Percentiles rank a stretch among this genome's conserved stretches.
Conservation (phyloP, 1,140 invertebrate species). For the Lepidurus apus region DNA sequence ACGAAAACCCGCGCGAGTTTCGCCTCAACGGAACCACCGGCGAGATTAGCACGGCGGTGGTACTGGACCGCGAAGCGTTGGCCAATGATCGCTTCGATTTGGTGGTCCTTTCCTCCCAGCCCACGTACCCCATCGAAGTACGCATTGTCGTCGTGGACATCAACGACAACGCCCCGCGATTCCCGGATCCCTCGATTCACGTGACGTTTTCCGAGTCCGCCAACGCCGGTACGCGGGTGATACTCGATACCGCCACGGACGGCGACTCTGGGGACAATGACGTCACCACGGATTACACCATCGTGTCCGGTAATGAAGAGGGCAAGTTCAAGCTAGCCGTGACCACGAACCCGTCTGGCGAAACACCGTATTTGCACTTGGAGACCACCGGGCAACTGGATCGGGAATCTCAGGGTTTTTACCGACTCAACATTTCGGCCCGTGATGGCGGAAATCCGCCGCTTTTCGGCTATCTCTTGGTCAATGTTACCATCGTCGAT, state of each 20-base stretch:
- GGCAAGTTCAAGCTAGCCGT: constrained; percentile 79
- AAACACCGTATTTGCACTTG: constrained; percentile 80
- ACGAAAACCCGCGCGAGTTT: constrained; percentile 80
- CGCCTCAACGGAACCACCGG: constrained; percentile 69
- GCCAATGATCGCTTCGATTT: constrained; percentile 73
- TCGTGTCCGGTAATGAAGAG: constrained; percentile 79
- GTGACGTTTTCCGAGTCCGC: constrained; percentile 87
- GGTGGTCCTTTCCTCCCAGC: constrained; percentile 82
- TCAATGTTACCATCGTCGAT: constrained; percentile 86
- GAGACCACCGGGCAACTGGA: constrained; percentile 85
- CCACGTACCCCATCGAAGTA: constrained; percentile 88
- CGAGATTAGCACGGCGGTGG: constrained; percentile 70
- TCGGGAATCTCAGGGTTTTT: constrained; percentile 73
- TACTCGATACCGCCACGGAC: constrained; percentile 82
- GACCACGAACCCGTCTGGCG: constrained; percentile 78
- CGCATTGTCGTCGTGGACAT: constrained; percentile 76
- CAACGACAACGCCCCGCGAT: constrained; percentile 83
- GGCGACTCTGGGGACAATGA: constrained; percentile 77
- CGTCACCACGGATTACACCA: constrained; percentile 77
- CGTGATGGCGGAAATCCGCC: constrained; percentile 75
- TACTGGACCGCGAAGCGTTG: constrained; percentile 74
- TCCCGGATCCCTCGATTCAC: constrained; percentile 78
- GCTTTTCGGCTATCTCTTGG: constrained; percentile 72
- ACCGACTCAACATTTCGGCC: constrained; percentile 82
- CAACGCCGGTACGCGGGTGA: constrained; percentile 71